These are phyloP conservation scores for Noctilio leporinus DNA, from an alignment of 2,113 vertebrate genomes.

Conservation along the genomic window DNA sequence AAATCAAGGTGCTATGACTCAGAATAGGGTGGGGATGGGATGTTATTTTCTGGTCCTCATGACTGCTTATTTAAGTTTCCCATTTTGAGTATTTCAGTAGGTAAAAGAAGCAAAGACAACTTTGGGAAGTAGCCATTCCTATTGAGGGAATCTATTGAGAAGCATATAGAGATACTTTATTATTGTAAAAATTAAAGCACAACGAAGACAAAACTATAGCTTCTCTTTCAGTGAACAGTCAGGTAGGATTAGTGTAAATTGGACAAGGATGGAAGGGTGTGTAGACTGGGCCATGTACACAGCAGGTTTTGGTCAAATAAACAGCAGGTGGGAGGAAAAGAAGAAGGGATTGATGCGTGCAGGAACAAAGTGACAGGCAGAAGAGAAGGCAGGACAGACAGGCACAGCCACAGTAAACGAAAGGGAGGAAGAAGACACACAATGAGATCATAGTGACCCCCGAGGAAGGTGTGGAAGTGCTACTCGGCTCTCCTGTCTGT, in stretches of 20 bases:
- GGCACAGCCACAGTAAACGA: not conserved
- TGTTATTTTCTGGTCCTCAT: not conserved
- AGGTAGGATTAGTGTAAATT: not conserved
- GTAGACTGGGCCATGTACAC: not conserved
- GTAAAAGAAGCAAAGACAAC: not conserved
- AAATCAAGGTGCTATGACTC: not conserved
- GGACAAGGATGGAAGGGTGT: not conserved
- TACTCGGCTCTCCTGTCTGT: not conserved
- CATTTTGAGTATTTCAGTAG: not conserved
- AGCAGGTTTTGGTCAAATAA: not conserved
- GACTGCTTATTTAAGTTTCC: not conserved
- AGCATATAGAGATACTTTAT: not conserved
- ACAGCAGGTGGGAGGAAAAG: not conserved
- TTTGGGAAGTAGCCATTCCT: not conserved
- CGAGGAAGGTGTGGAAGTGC: not conserved
- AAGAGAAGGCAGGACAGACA: no score
- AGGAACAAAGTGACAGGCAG: no score
- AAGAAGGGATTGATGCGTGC: not conserved
- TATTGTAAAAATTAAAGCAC: not conserved
- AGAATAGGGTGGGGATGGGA: not conserved
- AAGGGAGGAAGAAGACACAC: no score
- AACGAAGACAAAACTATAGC: not conserved
- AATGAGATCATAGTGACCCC: fast-evolving
- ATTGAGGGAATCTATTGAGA: not conserved
- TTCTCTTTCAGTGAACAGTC: not conserved